These are phyloP conservation scores for Eulithis testata DNA, from an alignment of 2,888 invertebrate genomes.

Conservation along the genomic window DNA sequence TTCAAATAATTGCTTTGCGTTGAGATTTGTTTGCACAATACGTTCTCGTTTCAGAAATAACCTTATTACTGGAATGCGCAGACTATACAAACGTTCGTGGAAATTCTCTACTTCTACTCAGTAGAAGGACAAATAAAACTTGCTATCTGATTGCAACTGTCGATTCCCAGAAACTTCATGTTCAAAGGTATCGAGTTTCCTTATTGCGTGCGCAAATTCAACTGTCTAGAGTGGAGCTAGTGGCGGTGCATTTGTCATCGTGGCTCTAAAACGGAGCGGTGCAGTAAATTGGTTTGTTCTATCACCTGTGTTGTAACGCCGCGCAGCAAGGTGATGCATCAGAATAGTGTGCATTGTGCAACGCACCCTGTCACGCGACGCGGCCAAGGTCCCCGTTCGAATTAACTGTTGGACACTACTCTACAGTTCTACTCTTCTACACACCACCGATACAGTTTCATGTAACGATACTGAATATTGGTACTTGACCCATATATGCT, in stretches of 20 bases:
- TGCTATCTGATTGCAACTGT: constrained; percentile 8
- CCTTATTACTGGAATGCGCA: constrained; percentile 7
- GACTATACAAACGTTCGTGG: constrained; percentile 4
- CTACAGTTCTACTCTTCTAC: constrained; percentile 38
- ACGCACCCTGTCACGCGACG: constrained; percentile 56
- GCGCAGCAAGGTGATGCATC: constrained; percentile 60
- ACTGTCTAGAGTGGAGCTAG: constrained; percentile 10
- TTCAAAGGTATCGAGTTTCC: constrained; percentile 14
- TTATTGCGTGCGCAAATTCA: constrained; percentile 13
- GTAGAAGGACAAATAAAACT: constrained; percentile 2
- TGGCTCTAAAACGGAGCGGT: constrained; percentile 28
- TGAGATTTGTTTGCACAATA: constrained; percentile 23
- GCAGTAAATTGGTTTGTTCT: constrained; percentile 31
- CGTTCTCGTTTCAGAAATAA: constrained; percentile 16
- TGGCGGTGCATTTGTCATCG: constrained; percentile 19
- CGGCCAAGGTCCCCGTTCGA: constrained; percentile 57
- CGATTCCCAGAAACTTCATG: constrained; percentile 1
- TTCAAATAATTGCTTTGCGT: constrained; percentile 29
- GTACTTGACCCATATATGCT: constrained; percentile 38
- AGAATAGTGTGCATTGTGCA: constrained; percentile 69
- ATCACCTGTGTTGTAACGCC: constrained; percentile 45
- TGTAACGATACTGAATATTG: constrained; percentile 37
- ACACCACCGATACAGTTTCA: constrained; percentile 46
- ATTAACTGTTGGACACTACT: constrained; percentile 50
- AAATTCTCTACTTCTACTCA: no score